Evolutionary conservation across 2,113 vertebrate species (phyloP).

Genomic region (Anarhynchus alexandrinus): DNA sequence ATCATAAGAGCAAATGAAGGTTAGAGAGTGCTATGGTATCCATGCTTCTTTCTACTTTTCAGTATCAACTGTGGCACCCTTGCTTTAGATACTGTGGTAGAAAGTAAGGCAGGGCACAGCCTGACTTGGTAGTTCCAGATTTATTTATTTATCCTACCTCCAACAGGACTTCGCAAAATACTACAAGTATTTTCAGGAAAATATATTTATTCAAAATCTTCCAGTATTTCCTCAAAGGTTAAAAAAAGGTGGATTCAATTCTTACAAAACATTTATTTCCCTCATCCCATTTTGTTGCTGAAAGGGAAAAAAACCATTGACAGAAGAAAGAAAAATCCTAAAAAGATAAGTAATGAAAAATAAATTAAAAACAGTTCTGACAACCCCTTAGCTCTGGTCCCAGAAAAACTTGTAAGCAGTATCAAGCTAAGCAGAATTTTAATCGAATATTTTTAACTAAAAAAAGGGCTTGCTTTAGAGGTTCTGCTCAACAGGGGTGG

Average conservation of each 20-base stretch:
- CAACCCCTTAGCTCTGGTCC: background rate
- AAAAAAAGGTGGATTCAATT: background rate
- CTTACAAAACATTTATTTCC: background rate
- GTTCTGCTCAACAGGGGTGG: background rate
- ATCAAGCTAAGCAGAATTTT: background rate
- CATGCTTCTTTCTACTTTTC: background rate
- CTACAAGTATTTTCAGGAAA: background rate
- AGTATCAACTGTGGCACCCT: background rate
- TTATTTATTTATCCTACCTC: background rate
- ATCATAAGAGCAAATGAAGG: background rate
- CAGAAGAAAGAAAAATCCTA: background rate
- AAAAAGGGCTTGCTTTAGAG: background rate
- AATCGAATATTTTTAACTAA: background rate
- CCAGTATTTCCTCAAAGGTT: background rate
- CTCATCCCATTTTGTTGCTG: background rate
- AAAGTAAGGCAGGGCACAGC: background rate
- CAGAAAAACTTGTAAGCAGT: background rate
- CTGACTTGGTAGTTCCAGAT: background rate
- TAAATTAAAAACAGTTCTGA: background rate
- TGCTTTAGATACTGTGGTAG: background rate
- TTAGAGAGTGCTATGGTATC: background rate
- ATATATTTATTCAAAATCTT: background rate
- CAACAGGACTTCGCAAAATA: background rate
- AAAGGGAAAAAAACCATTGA: background rate
- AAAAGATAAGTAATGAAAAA: background rate